Base-by-base conservation (phyloP, 2,113 vertebrate species). In the Orthonyx spaldingii region DNA sequence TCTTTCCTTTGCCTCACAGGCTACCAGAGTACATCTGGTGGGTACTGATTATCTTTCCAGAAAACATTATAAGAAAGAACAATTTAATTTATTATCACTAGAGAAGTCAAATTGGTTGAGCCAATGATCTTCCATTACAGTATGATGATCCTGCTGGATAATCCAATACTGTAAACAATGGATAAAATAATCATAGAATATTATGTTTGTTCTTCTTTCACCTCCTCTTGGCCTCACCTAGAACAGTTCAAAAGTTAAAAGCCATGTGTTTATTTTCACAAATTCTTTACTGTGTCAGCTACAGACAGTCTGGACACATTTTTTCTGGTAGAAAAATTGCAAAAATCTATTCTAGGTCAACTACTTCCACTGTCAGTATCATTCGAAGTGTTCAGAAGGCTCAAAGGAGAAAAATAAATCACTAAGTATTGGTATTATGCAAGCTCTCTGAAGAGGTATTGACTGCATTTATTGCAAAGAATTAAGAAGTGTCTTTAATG, bases 301-400 rank as follows among this genome's bases (percentile, higher is more conserved):
- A 90, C 85, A 94, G 89, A 93, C 50, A 94, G 57, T 14, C 28
- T 83, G 88, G 90, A 93, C 79, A 63, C 4, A 79, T 82, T 93
- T 90, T 83, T 92, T 95, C 84, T 78, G 52, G n/a, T 78, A 89
- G 82, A 85, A 91, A 87, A 69, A 75, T 7, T 41, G 55, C 39
- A 92, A 81, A 93, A 94, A 93, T 97, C 87, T 94, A 90, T 97
- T 97, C 95, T 94, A 97, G 95, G 96, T 97, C 95, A 97, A 89
- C 0, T 72, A 63, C 52, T 95, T 95, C 84, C 57, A 90, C 80
- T 90, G 93, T 94, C 84, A 83, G 55, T 76, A 95, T 93, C 63
- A 85, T 80, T 94, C 84, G 89, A 94, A 95, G 61, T 23, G 20
- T 68, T 94, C 72, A 80, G 64, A 82, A 94, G 42, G 50, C 72